Evolutionary conservation across 1,140 invertebrate genomes (phyloP).

Genomic region (Cherax destructor): DNA sequence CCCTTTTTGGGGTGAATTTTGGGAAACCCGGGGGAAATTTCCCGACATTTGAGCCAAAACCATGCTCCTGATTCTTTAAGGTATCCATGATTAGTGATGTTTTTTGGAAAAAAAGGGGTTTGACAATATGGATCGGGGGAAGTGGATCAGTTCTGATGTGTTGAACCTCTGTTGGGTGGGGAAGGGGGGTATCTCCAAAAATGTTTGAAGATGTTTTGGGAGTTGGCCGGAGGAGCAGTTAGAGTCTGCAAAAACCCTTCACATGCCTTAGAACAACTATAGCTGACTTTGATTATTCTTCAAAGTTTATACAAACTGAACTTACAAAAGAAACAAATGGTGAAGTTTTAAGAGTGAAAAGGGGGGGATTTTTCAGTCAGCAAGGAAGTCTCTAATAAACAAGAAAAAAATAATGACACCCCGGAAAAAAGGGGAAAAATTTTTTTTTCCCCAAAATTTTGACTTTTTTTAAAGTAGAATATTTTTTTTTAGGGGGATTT

Average conservation of each 20-base stretch:
- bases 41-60: conserved; percentile 87
- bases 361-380: background rate
- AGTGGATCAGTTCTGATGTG: conserved; percentile 92
- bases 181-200: conserved; percentile 88
- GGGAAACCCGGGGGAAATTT: conserved; percentile 91
- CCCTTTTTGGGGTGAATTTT: conserved; percentile 86
- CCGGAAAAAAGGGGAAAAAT: background rate
- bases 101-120: conserved; percentile 91
- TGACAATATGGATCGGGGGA: conserved; percentile 93
- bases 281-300: background rate
- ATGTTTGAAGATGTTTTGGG: conserved; percentile 92
- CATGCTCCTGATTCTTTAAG: conserved; percentile 88
- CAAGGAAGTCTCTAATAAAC: conserved; percentile 16
- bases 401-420: conserved; percentile 52
- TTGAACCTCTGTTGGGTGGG: conserved; percentile 92
- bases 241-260: conserved; percentile 76
- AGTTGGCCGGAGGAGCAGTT: conserved; percentile 90
- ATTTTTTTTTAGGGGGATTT: background rate
- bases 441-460: background rate
- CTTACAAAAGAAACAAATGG: background rate
- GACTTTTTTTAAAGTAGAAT: background rate
- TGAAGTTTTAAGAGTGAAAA: background rate
- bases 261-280: conserved; percentile 48
- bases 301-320: background rate
- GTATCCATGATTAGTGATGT: conserved; percentile 88